A percentile compares a stretch with the other conserved stretches of the same genome.
Evolutionary conservation across 2,113 vertebrate species (phyloP).

Genomic region (Tragelaphus strepsiceros): DNA sequence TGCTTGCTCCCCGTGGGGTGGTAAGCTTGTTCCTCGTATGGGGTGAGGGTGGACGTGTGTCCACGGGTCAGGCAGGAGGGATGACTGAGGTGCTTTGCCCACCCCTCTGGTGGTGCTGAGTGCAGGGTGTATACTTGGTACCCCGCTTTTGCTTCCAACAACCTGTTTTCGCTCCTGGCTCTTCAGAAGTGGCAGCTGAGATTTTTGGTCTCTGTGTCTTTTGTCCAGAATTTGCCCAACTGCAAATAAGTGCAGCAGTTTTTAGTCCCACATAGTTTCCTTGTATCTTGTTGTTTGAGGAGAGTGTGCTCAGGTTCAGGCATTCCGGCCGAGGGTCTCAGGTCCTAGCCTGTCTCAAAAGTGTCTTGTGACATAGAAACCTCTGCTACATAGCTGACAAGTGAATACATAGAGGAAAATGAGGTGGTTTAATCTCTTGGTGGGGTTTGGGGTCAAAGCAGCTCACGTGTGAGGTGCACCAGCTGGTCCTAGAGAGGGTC

Average conservation of each 20-base stretch:
- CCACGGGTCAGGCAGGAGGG: not conserved
- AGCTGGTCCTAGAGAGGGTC: not conserved
- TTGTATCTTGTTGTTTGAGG: not conserved
- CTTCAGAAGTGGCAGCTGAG: not conserved
- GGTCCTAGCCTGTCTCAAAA: not conserved
- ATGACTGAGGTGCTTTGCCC: not conserved
- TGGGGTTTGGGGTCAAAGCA: not conserved
- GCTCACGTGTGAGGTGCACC: not conserved
- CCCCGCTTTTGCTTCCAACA: not conserved
- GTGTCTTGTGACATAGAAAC: not conserved
- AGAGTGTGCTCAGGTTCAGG: not conserved
- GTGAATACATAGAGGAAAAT: not conserved
- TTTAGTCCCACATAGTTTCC: not conserved
- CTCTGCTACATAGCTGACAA: not conserved
- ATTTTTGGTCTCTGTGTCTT: not conserved
- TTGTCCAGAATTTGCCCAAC: not conserved
- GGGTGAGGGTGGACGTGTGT: not conserved
- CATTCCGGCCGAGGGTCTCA: not conserved
- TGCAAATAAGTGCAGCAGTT: fast-evolving
- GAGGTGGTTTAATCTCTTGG: not conserved
- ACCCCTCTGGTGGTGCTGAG: not conserved
- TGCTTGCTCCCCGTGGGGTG: not conserved
- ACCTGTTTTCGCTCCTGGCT: not conserved
- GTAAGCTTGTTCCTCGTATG: not conserved
- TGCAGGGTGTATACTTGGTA: not conserved